Evolutionary conservation across 2,888 invertebrate genomes (phyloP), one percentile per base, ranked within the genome.

Genomic region (Anaspis maculata): DNA sequence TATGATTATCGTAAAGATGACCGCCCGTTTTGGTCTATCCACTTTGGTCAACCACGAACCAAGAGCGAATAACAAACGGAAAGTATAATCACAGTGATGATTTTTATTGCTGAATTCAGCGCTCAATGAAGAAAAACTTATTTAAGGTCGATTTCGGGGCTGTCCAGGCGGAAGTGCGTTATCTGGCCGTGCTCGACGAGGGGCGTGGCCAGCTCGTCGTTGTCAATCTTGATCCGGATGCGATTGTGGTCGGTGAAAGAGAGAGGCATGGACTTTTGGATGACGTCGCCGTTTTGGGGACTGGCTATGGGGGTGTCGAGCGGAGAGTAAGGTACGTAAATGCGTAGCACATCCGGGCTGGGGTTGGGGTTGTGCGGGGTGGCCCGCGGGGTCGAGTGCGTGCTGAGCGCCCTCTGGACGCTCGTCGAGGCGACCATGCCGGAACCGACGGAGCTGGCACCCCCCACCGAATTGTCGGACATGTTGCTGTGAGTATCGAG

Each of bases 291-390:
- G 74, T 75, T 37, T 27, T 73, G 72, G 41, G 70, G 69, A 60
- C 46, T 72, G 54, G 61, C 68, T 52, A 56, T 67, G 48, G 48
- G 74, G 54, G 57, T 66, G 31, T 72, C 74, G 1, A 74, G 57
- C 7, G 75, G 76, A n/a, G 75, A 74, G 62, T 84, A 85, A 1
- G 84, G 83, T 32, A 86, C 85, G 62, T 83, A 85, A 44, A 86
- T 85, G 39, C 85, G 72, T 29, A 86, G 76, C 26, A 84, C 75
- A 61, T 85, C 85, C 26, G 82, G 81, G 51, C 71, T 72, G 13
- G 79, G 78, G n/a, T n/a, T n/a, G 27, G 79, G 78, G 27, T 74
- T 76, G 36, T 76, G 76, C 3, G 79, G 78, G 0, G 77, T 79
- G 15, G 77, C 36, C 15, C 79, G 68, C 2, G 81, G 80, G 1